A percentile compares a stretch with the other conserved stretches of the same genome.
phyloP scores from a whole-genome alignment of 2,797 vertebrate species.

The Neosilurus hyrtlii region DNA sequence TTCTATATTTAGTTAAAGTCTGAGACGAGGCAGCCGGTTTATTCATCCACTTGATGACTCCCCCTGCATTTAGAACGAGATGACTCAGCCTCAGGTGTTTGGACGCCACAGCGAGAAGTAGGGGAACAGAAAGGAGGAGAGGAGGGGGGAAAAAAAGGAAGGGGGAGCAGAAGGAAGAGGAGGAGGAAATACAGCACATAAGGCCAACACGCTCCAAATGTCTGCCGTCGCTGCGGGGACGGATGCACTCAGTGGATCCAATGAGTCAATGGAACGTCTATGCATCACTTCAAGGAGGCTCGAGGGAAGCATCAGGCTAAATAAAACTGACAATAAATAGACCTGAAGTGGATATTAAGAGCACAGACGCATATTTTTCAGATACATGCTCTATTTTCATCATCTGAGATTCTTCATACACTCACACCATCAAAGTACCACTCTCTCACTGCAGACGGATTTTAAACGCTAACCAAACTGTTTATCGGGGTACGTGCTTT shows the following conservation, averaged over 20 bases:
- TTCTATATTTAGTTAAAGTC: slow-evolving; percentile 44
- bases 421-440: not conserved
- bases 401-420: no score
- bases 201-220: slow-evolving; percentile 35
- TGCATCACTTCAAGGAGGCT: slow-evolving; percentile 42
- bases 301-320: slow-evolving; percentile 31
- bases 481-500: not conserved
- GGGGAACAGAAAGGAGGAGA: not conserved
- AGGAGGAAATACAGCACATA: slow-evolving; percentile 39
- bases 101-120: slow-evolving; percentile 14
- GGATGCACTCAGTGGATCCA: slow-evolving; percentile 37
- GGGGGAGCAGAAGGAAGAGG: not conserved
- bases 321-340: slow-evolving; percentile 46
- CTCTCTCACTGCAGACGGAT: not conserved
- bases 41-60: slow-evolving; percentile 38
- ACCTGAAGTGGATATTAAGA: slow-evolving; percentile 34
- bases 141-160: not conserved
- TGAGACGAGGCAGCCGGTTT: slow-evolving; percentile 38
- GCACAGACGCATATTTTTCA: slow-evolving; percentile 7
- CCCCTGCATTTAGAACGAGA: slow-evolving; percentile 25
- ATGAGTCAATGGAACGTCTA: slow-evolving; percentile 44
- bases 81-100: slow-evolving; percentile 50
- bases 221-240: slow-evolving; percentile 31
- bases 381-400: not conserved
- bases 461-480: not conserved